These are phyloP conservation scores for Sebastes cheni DNA, from an alignment of 2,797 vertebrate species.

Conservation along the genomic window DNA sequence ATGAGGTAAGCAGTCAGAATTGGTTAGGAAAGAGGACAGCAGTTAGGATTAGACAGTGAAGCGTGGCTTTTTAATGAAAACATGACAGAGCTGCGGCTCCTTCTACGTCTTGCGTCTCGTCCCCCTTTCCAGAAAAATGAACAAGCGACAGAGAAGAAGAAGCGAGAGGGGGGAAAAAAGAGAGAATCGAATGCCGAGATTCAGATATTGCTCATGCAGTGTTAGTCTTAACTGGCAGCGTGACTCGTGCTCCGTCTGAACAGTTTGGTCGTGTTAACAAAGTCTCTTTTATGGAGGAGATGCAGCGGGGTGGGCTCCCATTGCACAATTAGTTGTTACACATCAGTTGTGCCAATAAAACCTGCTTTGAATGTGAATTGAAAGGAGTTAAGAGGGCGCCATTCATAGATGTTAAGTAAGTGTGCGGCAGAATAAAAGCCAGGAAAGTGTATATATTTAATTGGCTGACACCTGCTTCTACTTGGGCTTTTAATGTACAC, in stretches of 20 bases:
- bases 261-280: conserved; percentile 69
- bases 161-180: neutral
- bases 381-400: conserved; percentile 71
- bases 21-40: conserved; percentile 68
- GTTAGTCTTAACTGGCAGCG: conserved; percentile 47
- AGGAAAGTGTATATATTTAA: conserved; percentile 78
- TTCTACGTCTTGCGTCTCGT: conserved; percentile 39
- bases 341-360: conserved; percentile 73
- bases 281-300: conserved; percentile 65
- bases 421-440: conserved; percentile 64
- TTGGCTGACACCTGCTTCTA: conserved; percentile 78
- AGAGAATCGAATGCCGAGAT: conserved; percentile 42
- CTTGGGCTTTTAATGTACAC: conserved; percentile 73
- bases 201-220: conserved; percentile 61
- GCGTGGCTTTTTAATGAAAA: conserved; percentile 88
- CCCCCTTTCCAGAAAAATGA: conserved; percentile 47
- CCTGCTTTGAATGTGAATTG: conserved; percentile 74
- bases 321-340: conserved; percentile 63
- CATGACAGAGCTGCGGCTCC: conserved; percentile 72
- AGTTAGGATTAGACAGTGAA: conserved; percentile 82
- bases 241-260: conserved; percentile 62
- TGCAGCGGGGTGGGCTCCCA: conserved; percentile 43
- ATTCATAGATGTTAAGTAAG: conserved; percentile 74
- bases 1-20: conserved; percentile 77
- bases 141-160: conserved; percentile 27